phyloP scores from a whole-genome alignment of 2,113 vertebrate genomes.

The Ophthalmolycus amberensis region DNA sequence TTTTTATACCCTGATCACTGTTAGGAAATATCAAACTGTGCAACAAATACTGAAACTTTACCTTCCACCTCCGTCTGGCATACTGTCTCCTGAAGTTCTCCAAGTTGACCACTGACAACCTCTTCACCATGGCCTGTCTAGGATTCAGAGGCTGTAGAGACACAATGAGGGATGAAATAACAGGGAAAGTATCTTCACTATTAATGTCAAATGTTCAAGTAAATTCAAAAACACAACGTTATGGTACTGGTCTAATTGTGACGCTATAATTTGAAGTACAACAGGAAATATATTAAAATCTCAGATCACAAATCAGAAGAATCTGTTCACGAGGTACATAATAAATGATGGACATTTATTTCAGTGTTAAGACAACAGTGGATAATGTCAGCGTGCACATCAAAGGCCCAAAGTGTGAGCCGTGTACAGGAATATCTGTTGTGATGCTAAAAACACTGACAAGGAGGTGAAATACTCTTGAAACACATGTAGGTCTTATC shows the following conservation, averaged over 20 bases:
- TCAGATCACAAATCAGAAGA: neutral
- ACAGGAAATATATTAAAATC: neutral
- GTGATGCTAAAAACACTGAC: constrained; percentile 9
- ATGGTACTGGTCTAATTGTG: neutral
- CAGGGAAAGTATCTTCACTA: neutral
- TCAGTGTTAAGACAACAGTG: constrained; percentile 24
- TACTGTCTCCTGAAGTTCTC: constrained; percentile 95
- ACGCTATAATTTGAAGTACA: neutral
- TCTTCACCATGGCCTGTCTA: constrained; percentile 90
- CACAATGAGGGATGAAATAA: constrained; percentile 39
- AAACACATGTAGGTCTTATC: constrained; percentile 26
- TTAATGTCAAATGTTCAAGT: neutral
- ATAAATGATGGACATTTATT: constrained; percentile 57
- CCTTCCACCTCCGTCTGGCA: constrained; percentile 93
- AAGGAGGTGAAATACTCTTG: neutral
- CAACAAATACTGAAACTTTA: constrained; percentile 70
- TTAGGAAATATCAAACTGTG: neutral
- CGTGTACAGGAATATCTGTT: neutral
- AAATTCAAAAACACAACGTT: neutral
- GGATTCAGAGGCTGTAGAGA: constrained; percentile 88
- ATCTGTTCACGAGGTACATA: neutral
- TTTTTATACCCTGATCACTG: neutral
- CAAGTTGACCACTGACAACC: constrained; percentile 92
- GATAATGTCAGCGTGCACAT: constrained; percentile 23
- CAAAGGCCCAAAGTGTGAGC: neutral